Conservation (phyloP, 1,140 invertebrate species). For the Lepeophtheirus salmonis region DNA sequence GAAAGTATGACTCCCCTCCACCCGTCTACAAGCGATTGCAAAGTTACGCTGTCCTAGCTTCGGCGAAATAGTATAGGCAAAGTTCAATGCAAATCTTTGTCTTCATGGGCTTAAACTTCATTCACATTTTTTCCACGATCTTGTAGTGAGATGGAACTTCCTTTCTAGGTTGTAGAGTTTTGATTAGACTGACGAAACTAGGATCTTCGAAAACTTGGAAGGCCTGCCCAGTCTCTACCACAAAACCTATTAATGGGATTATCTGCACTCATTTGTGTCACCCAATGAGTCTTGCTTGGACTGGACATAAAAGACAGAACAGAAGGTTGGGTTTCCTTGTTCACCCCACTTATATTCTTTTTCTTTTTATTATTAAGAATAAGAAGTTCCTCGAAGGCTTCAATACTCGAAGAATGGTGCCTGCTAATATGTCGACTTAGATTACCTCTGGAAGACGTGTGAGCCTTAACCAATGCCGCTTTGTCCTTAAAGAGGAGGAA, state of each 20-base stretch:
- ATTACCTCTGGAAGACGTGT: background rate
- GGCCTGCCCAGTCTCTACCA: background rate
- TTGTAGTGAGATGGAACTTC: background rate
- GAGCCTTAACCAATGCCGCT: background rate
- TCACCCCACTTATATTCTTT: background rate
- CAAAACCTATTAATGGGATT: background rate
- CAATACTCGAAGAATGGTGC: background rate
- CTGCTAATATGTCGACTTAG: background rate
- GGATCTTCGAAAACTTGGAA: background rate
- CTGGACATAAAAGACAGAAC: background rate
- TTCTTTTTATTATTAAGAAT: background rate
- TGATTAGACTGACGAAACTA: background rate
- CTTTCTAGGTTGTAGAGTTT: background rate
- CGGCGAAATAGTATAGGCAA: background rate
- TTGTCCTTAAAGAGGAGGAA: background rate
- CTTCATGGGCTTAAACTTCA: background rate
- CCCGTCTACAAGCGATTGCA: background rate
- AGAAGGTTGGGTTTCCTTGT: background rate
- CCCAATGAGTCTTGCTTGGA: background rate
- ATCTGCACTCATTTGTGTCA: background rate
- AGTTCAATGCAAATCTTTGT: background rate
- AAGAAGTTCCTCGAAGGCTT: background rate
- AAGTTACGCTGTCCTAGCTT: background rate
- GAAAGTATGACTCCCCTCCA: background rate
- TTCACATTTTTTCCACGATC: background rate